A percentile compares a stretch with the other conserved stretches of the same genome.
phyloP scores from a whole-genome alignment of 2,113 vertebrate genomes.

The Anhinga anhinga region DNA sequence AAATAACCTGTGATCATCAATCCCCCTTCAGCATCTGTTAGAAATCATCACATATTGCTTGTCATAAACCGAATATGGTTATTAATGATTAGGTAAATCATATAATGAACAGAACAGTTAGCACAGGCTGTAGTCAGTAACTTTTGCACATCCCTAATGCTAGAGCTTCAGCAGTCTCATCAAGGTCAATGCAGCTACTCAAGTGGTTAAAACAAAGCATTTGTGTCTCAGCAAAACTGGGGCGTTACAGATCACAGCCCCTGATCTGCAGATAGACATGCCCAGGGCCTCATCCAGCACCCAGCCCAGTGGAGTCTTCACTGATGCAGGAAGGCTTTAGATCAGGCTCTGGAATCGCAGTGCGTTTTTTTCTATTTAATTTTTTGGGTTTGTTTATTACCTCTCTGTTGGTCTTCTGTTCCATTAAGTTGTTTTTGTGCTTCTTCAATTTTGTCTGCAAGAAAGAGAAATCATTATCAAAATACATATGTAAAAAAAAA shows the following conservation, averaged over 20 bases:
- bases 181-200: not conserved
- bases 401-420: constrained; percentile 88
- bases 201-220: not conserved
- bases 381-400: constrained; percentile 66
- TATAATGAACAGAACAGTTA: not conserved
- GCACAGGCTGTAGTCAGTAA: not conserved
- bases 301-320: not conserved
- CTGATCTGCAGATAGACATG: not conserved
- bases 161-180: not conserved
- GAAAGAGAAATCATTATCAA: constrained; percentile 26
- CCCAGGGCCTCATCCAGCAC: not conserved
- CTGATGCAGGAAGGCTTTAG: not conserved
- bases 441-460: constrained; percentile 98
- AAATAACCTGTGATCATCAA: not conserved
- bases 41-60: not conserved
- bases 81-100: not conserved
- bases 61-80: not conserved
- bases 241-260: not conserved
- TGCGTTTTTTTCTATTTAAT: not conserved
- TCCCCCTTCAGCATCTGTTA: not conserved
- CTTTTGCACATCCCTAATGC: not conserved
- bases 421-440: constrained; percentile 97
- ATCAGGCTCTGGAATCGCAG: not conserved
- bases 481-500: not conserved
- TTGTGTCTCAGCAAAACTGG: not conserved